Percentiles rank a stretch among this genome's conserved stretches.
Evolutionary conservation across 1,140 invertebrate genomes (phyloP).

Genomic region (Drosophila gunungcola): DNA sequence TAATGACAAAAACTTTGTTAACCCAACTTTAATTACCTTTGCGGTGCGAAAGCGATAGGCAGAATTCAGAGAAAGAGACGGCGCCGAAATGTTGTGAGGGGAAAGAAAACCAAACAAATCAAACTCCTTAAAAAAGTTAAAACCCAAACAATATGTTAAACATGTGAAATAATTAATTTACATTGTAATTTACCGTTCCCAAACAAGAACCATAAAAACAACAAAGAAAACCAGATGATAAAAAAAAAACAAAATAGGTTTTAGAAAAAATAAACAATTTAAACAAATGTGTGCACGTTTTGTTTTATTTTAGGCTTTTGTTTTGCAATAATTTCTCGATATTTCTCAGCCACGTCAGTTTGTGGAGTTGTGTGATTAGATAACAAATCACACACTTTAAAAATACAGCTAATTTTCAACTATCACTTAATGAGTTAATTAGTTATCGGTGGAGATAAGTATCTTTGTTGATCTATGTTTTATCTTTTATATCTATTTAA

Average conservation of each 20-base stretch:
- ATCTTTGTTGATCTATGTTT: neutral
- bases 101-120: slow-evolving; percentile 19
- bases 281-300: slow-evolving; percentile 17
- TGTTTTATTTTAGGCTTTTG: neutral
- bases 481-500: neutral
- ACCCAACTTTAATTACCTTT: slow-evolving; percentile 45
- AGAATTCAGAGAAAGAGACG: slow-evolving; percentile 15
- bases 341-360: neutral
- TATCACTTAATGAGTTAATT: slow-evolving; percentile 10
- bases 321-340: neutral
- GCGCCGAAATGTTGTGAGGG: slow-evolving; percentile 40
- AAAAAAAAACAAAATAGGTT: slow-evolving; percentile 47
- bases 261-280: slow-evolving; percentile 61
- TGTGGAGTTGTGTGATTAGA: neutral
- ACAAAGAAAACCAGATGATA: slow-evolving; percentile 39
- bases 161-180: slow-evolving; percentile 38
- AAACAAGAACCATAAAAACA: slow-evolving; percentile 21
- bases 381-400: slow-evolving; percentile 1
- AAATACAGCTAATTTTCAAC: slow-evolving; percentile 9
- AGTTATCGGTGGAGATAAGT: slow-evolving; percentile 2
- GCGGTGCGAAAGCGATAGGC: slow-evolving; percentile 13
- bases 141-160: slow-evolving; percentile 49
- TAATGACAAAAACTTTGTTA: slow-evolving; percentile 58
- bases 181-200: slow-evolving; percentile 32
- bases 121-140: slow-evolving; percentile 20